Base-by-base conservation (phyloP, 1,140 invertebrate genomes). In the Bombus pyrosoma region DNA sequence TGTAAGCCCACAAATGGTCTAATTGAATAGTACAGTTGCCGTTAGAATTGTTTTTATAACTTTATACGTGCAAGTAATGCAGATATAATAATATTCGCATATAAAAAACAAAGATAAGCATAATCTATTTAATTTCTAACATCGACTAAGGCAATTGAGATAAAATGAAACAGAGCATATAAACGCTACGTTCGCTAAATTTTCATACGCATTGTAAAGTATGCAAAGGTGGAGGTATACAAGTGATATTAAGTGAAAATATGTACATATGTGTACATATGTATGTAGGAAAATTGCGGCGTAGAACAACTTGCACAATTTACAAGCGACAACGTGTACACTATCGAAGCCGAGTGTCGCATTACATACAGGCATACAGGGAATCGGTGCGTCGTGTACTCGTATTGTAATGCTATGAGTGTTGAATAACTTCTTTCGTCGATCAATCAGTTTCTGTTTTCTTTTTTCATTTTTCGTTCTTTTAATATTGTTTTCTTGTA, bases 401-500 rank as follows among this genome's bases (percentile, higher is more conserved):
- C 85, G 72, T 74, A 87, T 78, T 89, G 69, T 66, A 74, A 77
- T 68, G 81, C 39, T 79, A 68, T 86, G 64, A 86, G 84, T 90
- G 88, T 88, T 18, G 5, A 18, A 86, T 81, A 84, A 47, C 71
- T 81, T 53, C 86, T 81, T 89, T 87, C 68, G 73, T 41, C 82
- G 86, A 64, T 66, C 68, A 87, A 81, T 71, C 84, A 83, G 39
- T 82, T 34, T 59, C 57, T 80, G 39, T 68, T 77, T 81, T 77
- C 47, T 84, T 39, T 47, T 64, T 64, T 22, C 57, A 18, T 43
- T 13, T 43, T 43, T 10, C 62, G 39, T n/a, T 64, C 37, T 5
- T 83, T 41, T 47, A 47, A 66, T 39, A 22, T 77, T 84, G 28
- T 39, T 85, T 68, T 68, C 9, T 22, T 3, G 22, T 22, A 34